These are phyloP conservation scores for Hymenopus coronatus DNA, from an alignment of 2,888 invertebrate genomes.

Conservation along the genomic window DNA sequence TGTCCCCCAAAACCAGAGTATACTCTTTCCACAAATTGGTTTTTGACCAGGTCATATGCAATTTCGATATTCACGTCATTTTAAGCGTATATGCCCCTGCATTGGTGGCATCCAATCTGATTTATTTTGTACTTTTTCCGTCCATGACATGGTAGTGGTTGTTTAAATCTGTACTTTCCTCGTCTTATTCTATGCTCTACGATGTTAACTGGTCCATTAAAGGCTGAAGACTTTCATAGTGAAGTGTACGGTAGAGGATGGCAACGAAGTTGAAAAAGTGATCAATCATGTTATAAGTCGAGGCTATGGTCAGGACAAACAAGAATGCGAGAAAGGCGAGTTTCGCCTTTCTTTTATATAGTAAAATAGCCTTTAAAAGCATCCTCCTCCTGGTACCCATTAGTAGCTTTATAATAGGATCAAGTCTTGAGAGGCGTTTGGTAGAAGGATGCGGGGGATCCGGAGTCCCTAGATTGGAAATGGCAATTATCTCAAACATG, in stretches of 20 bases:
- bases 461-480: no score
- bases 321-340: constrained; percentile 11
- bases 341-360: constrained; percentile 14
- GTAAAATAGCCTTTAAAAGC: constrained; percentile 27
- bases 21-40: background rate
- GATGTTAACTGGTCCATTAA: background rate
- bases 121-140: background rate
- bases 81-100: background rate
- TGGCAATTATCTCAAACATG: background rate
- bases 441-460: no score
- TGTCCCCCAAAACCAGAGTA: background rate
- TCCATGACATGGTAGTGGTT: background rate
- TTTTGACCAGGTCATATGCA: background rate
- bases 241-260: background rate
- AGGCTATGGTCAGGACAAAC: constrained; percentile 19
- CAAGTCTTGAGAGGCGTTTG: background rate
- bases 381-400: constrained; percentile 6
- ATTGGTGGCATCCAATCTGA: background rate
- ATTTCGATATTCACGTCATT: background rate
- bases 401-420: constrained; percentile 16
- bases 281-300: constrained; percentile 28
- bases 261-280: background rate
- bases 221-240: background rate
- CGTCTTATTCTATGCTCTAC: background rate
- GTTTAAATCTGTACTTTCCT: background rate